phyloP scores from a whole-genome alignment of 2,113 vertebrate species.

The Pedetes capensis region DNA sequence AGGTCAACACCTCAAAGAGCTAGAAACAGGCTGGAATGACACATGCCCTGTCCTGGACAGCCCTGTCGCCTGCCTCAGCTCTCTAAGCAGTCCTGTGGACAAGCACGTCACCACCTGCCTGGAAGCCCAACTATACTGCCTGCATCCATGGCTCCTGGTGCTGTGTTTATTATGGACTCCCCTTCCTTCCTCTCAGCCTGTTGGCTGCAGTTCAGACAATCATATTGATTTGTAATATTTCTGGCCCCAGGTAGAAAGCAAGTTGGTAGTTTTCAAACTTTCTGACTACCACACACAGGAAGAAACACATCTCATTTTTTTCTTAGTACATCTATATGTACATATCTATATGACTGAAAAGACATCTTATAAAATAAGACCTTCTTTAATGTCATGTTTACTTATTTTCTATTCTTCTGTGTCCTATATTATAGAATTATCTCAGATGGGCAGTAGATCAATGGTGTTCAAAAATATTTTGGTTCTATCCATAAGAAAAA shows the following conservation, averaged over 20 bases:
- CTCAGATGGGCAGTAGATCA: neutral
- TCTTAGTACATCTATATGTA: neutral
- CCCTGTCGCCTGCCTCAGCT: neutral
- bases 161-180: neutral
- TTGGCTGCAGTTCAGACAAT: neutral
- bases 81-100: neutral
- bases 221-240: neutral
- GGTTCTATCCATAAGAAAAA: neutral
- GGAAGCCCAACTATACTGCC: neutral
- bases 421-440: neutral
- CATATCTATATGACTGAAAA: neutral
- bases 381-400: neutral
- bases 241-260: neutral
- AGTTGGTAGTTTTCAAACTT: neutral
- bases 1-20: neutral
- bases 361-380: neutral
- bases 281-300: neutral
- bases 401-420: neutral
- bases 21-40: neutral
- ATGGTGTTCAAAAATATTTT: neutral
- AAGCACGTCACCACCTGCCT: neutral
- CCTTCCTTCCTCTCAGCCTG: too few relatives aligned
- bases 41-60: neutral
- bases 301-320: neutral
- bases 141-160: accelerated